Base-by-base conservation (phyloP, 1,140 invertebrate species). In the Ladona fulva region DNA sequence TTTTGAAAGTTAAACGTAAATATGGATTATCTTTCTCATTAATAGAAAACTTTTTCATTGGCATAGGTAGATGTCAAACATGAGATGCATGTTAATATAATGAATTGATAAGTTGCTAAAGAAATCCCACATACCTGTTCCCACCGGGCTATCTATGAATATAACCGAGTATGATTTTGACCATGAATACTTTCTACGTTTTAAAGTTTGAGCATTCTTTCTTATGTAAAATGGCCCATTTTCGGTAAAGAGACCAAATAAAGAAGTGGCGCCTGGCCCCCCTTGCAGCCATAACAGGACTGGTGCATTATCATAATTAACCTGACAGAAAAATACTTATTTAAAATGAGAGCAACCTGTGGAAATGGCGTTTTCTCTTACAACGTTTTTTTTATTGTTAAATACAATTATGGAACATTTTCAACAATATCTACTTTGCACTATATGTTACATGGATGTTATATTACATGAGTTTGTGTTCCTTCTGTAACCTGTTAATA, bases 81-180 rank as follows among this genome's bases (percentile, higher is more conserved):
- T 8, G 1, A 37, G 8, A 8, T 5, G 8, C 3, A 37, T 37
- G 8, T 37, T 37, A 37, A 8, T 8, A 8, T 37, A 5, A 5
- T 5, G 29, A 37, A 37, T 37, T 37, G 29, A 37, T 37, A 37
- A 37, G 1, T 37, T 37, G 29, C 1, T 37, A 1, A 37, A 37
- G 29, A 8, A n/a, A n/a, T n/a, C n/a, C n/a, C 44, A 22, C 42
- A 66, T 76, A 85, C 86, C 85, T 24, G 93, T 92, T 0, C 93
- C 93, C 66, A 95, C 94, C 10, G 95, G 95, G 84, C 94, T 95
- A 82, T 97, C 95, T 77, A 96, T 92, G 81, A 93, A 96, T n/a
- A 96, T 86, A 25, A 96, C 82, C 82, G 93, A 91, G 81, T 93
- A 91, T 7, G 87, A 89, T 19, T 87, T 85, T 77, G 89, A 91